Evolutionary conservation across 53 echinoderm and acorn worm species (phyloP).

Genomic region (Crossaster papposus): DNA sequence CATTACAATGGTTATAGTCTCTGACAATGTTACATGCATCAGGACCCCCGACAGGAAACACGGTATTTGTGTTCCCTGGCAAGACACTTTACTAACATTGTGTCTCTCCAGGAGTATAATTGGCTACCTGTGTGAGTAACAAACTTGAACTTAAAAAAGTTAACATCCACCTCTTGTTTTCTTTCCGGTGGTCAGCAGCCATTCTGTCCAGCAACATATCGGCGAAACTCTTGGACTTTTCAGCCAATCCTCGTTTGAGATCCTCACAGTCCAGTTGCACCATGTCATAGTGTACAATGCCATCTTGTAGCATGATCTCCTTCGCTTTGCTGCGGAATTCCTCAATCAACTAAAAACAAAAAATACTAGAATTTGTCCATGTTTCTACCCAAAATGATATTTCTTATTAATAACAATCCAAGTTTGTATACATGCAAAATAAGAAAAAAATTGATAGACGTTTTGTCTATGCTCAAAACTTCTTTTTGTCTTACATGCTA

Average conservation of each 20-base stretch:
- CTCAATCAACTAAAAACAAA: slow-evolving; percentile 79
- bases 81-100: neutral
- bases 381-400: no score
- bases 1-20: no score
- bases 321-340: slow-evolving; percentile 87
- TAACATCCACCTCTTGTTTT: slow-evolving; percentile 83
- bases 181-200: slow-evolving; percentile 86
- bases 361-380: neutral
- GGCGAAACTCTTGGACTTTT: slow-evolving; percentile 90
- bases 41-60: no score
- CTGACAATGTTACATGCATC: no score
- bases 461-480: no score
- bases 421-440: no score
- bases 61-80: neutral
- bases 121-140: no score
- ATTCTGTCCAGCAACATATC: slow-evolving; percentile 88
- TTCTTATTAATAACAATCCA: no score
- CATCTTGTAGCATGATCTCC: slow-evolving; percentile 90
- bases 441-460: no score
- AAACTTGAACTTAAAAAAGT: no score
- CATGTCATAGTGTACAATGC: slow-evolving; percentile 97
- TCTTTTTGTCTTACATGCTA: no score
- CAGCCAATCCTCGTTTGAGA: slow-evolving; percentile 92
- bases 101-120: no score
- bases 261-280: slow-evolving; percentile 96